Percentiles rank a stretch among this genome's conserved stretches.
Evolutionary conservation across 1,140 invertebrate species (phyloP).

Genomic region (Macrocentrus cingulum): DNA sequence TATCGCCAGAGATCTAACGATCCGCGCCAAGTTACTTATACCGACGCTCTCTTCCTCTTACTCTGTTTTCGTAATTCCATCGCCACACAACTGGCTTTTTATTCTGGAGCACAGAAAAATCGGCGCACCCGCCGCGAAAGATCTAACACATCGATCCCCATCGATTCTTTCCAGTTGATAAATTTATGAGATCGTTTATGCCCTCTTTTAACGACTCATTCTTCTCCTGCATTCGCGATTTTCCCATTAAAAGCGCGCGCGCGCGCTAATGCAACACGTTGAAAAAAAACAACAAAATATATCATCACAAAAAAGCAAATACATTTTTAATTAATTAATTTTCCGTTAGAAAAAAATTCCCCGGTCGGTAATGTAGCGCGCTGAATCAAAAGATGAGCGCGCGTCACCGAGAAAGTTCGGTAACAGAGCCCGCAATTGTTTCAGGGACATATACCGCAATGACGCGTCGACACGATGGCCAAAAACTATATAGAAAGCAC

Average conservation of each 20-base stretch:
- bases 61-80: neutral
- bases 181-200: slow-evolving; percentile 14
- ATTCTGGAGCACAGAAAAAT: neutral
- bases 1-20: slow-evolving; percentile 12
- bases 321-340: neutral
- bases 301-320: neutral
- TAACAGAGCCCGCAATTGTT: slow-evolving; percentile 13
- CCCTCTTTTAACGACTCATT: slow-evolving; percentile 1
- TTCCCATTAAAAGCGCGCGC: too few species aligned
- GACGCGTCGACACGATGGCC: too few species aligned
- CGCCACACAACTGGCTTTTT: neutral
- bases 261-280: too few species aligned
- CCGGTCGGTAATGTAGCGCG: neutral
- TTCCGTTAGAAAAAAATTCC: neutral
- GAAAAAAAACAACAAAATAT: slow-evolving; percentile 3
- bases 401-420: neutral
- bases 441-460: slow-evolving; percentile 15
- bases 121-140: slow-evolving; percentile 1
- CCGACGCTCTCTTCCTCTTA: neutral
- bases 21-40: neutral
- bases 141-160: slow-evolving; percentile 4
- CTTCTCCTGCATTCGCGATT: neutral
- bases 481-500: slow-evolving; percentile 11
- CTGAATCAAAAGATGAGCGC: neutral
- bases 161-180: slow-evolving; percentile 10